Evolutionary conservation across 2,113 vertebrate species (phyloP).

Genomic region (Eurystomus gularis): DNA sequence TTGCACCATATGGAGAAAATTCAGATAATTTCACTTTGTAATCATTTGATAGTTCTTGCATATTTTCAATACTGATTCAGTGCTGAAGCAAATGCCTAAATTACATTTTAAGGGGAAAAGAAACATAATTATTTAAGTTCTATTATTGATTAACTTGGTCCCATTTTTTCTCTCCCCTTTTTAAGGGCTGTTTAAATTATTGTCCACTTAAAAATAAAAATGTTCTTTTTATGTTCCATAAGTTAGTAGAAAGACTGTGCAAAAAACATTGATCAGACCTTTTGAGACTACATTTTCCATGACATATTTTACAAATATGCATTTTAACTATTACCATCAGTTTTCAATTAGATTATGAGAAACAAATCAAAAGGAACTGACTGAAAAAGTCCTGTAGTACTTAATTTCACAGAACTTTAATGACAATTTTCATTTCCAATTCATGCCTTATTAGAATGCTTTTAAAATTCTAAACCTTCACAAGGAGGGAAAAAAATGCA

Average conservation of each 20-base stretch:
- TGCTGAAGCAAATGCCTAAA: background rate
- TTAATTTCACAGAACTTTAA: background rate
- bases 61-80: background rate
- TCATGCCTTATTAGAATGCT: background rate
- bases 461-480: background rate
- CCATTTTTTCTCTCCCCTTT: background rate
- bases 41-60: background rate
- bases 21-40: background rate
- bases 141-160: background rate
- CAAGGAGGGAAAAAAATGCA: background rate
- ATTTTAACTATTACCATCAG: background rate
- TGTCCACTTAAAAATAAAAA: background rate
- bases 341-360: background rate
- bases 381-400: background rate
- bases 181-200: background rate
- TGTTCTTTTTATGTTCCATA: background rate
- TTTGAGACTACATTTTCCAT: background rate
- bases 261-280: background rate
- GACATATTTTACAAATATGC: background rate
- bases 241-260: background rate
- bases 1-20: conserved; percentile 25
- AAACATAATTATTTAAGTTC: background rate
- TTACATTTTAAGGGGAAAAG: background rate
- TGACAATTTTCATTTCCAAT: background rate
- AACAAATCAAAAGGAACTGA: background rate